Conservation (phyloP, 2,797 vertebrate genomes). For the Dipus sagitta region DNA sequence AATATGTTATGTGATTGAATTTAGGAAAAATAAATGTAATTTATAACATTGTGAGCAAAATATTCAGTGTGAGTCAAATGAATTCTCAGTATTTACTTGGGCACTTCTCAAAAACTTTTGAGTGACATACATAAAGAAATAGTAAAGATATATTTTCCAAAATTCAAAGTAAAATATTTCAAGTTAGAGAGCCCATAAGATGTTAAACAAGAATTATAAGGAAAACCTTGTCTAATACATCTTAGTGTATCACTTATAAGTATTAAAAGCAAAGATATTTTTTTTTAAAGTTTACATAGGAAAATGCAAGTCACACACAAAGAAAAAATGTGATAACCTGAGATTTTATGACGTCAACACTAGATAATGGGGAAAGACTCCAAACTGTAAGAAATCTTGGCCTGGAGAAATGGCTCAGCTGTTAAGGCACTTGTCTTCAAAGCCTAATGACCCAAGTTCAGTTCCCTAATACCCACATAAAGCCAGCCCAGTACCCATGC, state of each 20-base stretch:
- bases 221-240: background rate
- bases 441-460: too few species aligned
- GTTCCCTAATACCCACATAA: too few species aligned
- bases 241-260: background rate
- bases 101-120: background rate
- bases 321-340: background rate
- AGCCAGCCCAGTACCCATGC: too few species aligned
- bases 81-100: background rate
- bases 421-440: too few species aligned
- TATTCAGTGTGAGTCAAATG: background rate
- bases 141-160: background rate
- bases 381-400: background rate
- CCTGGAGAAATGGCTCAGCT: too few species aligned
- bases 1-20: background rate
- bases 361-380: background rate
- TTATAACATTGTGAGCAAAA: conserved; percentile 7
- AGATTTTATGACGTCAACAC: background rate
- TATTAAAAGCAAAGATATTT: background rate
- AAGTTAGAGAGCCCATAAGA: background rate
- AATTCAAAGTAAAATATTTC: background rate
- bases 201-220: background rate
- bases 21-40: conserved; percentile 19
- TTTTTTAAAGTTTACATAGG: too few species aligned
- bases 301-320: background rate
- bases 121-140: background rate